These are phyloP conservation scores for Falco berigora DNA, from an alignment of 2,797 vertebrate genomes.

Conservation along the genomic window DNA sequence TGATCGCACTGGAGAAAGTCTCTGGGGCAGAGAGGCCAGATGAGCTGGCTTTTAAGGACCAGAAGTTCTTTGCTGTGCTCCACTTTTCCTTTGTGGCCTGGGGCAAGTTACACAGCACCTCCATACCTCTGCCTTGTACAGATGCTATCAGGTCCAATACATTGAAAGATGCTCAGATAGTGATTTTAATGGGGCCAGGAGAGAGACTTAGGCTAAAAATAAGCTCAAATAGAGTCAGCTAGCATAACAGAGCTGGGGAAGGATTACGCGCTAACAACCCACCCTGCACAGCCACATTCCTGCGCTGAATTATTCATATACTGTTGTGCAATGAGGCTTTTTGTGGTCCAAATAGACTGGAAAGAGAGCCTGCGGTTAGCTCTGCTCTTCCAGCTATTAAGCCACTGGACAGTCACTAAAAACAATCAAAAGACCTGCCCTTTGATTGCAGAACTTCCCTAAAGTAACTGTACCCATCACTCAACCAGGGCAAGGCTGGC, in stretches of 20 bases:
- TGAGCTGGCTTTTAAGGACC: neutral
- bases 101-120: neutral
- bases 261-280: neutral
- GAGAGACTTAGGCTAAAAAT: neutral
- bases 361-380: neutral
- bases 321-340: neutral
- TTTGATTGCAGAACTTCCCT: neutral
- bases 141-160: conserved; percentile 17
- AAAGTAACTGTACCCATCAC: neutral
- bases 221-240: neutral
- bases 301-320: neutral
- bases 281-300: neutral
- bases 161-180: neutral
- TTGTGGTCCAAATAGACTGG: neutral
- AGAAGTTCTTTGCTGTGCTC: neutral
- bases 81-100: neutral
- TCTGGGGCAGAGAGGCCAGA: neutral
- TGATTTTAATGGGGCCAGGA: neutral
- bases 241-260: neutral
- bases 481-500: neutral
- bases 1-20: neutral
- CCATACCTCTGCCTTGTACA: neutral
- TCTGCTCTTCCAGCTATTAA: neutral
- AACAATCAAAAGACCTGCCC: neutral
- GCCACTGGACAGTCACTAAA: neutral